Evolutionary conservation across 1,140 invertebrate genomes (phyloP).

Genomic region (Orius laevigatus): DNA sequence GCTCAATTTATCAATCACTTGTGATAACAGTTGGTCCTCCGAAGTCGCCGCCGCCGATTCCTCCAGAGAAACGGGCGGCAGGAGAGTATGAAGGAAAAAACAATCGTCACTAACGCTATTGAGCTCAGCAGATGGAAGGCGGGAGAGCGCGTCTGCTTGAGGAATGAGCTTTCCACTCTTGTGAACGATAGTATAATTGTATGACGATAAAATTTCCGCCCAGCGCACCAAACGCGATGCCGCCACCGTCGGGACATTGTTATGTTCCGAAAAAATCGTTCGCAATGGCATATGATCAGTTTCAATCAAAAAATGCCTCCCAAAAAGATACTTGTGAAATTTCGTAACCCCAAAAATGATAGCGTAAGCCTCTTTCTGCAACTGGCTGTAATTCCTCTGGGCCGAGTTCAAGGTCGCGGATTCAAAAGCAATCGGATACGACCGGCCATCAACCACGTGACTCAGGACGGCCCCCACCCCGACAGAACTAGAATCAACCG

Average conservation of each 20-base stretch:
- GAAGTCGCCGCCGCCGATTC: background rate
- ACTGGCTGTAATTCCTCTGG: slow-evolving; percentile 30
- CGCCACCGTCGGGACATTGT: slow-evolving; percentile 23
- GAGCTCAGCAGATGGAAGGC: slow-evolving; percentile 1
- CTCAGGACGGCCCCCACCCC: slow-evolving; percentile 27
- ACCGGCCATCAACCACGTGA: slow-evolving; percentile 23
- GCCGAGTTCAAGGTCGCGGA: slow-evolving; percentile 25
- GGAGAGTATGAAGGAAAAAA: background rate
- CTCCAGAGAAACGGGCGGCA: background rate
- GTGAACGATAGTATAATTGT: slow-evolving; percentile 18
- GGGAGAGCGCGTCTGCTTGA: slow-evolving; percentile 11
- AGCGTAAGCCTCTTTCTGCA: slow-evolving; percentile 31
- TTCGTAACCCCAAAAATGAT: slow-evolving; percentile 26
- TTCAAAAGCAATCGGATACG: slow-evolving; percentile 26
- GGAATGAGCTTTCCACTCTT: slow-evolving; percentile 7
- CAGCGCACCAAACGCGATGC: slow-evolving; percentile 16
- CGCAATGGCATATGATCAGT: slow-evolving; percentile 28
- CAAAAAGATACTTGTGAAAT: slow-evolving; percentile 25
- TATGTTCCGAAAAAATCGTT: slow-evolving; percentile 23
- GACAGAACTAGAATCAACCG: slow-evolving; percentile 20
- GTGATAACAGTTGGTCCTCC: background rate
- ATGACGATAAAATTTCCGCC: slow-evolving; percentile 13
- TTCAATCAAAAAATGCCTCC: slow-evolving; percentile 27
- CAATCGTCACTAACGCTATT: background rate
- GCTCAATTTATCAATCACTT: background rate